phyloP scores from a whole-genome alignment of 2,113 vertebrate species.

The Hydrolagus affinis region DNA sequence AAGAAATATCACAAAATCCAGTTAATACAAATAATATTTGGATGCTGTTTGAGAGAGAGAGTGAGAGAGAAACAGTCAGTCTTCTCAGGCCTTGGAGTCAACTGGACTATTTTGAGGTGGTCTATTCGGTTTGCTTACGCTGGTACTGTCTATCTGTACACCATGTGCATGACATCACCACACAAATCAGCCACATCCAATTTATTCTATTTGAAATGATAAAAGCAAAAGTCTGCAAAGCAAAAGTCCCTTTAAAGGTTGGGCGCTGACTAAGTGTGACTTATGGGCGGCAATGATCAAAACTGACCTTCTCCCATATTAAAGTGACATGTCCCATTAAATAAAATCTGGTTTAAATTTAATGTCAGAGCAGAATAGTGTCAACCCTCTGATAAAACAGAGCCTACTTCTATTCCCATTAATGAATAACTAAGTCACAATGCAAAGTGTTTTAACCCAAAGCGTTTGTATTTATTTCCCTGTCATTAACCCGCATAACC shows the following conservation, averaged over 20 bases:
- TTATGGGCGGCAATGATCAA: background rate
- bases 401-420: background rate
- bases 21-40: too few relatives aligned
- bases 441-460: conserved; percentile 6
- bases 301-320: background rate
- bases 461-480: conserved; percentile 31
- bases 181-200: background rate
- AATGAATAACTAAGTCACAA: conserved; percentile 21
- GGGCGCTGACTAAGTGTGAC: background rate
- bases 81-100: background rate
- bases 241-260: background rate
- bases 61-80: background rate
- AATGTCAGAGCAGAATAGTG: background rate
- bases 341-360: background rate
- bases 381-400: background rate
- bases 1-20: too few relatives aligned
- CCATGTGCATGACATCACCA: background rate
- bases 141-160: background rate
- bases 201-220: background rate
- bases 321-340: background rate
- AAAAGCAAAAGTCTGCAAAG: background rate
- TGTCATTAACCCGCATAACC: conserved; percentile 28
- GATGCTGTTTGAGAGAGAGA: background rate
- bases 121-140: background rate
- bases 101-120: too few relatives aligned